These are phyloP conservation scores for Phaenicophaeus curvirostris DNA, from an alignment of 2,797 vertebrate genomes.

Conservation along the genomic window DNA sequence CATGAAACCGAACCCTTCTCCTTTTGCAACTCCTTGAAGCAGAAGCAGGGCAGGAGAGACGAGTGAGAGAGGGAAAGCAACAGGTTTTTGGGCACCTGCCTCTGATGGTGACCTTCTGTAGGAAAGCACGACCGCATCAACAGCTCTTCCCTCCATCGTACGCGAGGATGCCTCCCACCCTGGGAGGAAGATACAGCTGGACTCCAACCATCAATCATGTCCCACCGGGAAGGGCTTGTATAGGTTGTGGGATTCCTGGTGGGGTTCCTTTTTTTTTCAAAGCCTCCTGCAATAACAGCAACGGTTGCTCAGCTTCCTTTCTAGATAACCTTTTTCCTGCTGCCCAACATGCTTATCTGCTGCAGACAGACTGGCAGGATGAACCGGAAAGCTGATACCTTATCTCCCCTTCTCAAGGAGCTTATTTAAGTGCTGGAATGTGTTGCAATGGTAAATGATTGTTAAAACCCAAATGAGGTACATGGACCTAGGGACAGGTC, in stretches of 20 bases:
- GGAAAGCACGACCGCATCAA: neutral
- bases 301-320: conserved; percentile 59
- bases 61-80: neutral
- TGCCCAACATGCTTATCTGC: conserved; percentile 51
- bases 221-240: conserved; percentile 16
- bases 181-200: conserved; percentile 38
- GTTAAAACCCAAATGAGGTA: neutral
- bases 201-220: conserved; percentile 5
- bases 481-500: neutral
- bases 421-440: conserved; percentile 65
- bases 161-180: neutral
- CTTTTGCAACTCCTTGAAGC: neutral
- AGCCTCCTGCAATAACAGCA: conserved; percentile 61
- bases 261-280: conserved; percentile 27
- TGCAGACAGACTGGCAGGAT: conserved; percentile 56
- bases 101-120: neutral
- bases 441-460: conserved; percentile 54
- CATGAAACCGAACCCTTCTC: neutral
- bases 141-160: neutral
- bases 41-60: neutral
- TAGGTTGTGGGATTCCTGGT: conserved; percentile 24
- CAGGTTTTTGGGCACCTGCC: conserved; percentile 42
- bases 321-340: conserved; percentile 66
- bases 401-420: conserved; percentile 54
- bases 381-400: conserved; percentile 61